These are phyloP conservation scores for Enteromius afrohamiltoni DNA, from an alignment of 2,797 vertebrate species.

Conservation along the genomic window DNA sequence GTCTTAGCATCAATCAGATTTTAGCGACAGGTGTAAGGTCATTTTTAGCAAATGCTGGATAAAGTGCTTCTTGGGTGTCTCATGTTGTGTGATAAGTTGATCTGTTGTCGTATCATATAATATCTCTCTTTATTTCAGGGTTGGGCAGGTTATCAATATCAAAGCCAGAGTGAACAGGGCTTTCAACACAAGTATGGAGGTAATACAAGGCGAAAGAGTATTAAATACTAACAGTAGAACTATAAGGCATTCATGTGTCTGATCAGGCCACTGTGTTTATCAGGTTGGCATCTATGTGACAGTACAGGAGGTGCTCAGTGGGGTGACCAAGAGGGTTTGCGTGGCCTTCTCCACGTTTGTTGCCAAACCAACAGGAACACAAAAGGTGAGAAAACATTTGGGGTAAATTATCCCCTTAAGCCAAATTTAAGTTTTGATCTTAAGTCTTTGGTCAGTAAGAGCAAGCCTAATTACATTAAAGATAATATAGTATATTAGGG, in stretches of 20 bases:
- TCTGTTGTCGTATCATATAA: not conserved
- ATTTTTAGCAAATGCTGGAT: not conserved
- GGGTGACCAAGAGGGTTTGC: slow-evolving; percentile 73
- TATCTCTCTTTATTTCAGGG: slow-evolving; percentile 71
- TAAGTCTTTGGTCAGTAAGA: not conserved
- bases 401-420: not conserved
- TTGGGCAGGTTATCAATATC: slow-evolving; percentile 94
- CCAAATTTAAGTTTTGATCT: no score
- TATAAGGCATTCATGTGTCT: not conserved
- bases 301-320: slow-evolving; percentile 73
- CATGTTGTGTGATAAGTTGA: not conserved
- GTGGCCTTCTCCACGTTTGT: slow-evolving; percentile 81
- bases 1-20: not conserved
- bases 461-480: not conserved
- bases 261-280: slow-evolving; percentile 1
- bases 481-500: not conserved
- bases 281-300: slow-evolving; percentile 79
- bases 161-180: slow-evolving; percentile 97
- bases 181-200: slow-evolving; percentile 99
- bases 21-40: not conserved
- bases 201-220: slow-evolving; percentile 60
- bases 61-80: not conserved
- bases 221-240: not conserved
- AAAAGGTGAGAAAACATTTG: slow-evolving; percentile 69
- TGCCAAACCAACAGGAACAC: slow-evolving; percentile 69